Conservation (phyloP, 2,113 vertebrate species). For the Megaleporinus macrocephalus region DNA sequence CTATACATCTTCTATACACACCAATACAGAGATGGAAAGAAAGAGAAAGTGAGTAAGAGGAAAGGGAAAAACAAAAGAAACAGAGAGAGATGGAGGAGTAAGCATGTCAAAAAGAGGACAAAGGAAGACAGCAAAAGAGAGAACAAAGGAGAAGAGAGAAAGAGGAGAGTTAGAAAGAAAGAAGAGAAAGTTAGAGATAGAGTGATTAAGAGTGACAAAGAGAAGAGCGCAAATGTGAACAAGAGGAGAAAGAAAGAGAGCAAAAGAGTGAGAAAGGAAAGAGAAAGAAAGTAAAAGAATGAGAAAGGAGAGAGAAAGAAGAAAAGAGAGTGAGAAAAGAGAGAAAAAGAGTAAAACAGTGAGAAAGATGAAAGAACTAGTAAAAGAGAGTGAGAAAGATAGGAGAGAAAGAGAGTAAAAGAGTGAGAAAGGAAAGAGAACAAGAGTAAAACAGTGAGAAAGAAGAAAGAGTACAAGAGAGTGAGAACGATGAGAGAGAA, state of each 20-base stretch:
- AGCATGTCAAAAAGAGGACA: not conserved
- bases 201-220: too few relatives aligned
- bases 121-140: conserved; percentile 15
- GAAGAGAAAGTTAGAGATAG: too few relatives aligned
- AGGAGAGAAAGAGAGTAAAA: conserved; percentile 17
- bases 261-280: too few relatives aligned
- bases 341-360: conserved; percentile 8
- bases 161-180: not conserved
- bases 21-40: conserved; percentile 14
- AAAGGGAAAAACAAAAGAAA: not conserved
- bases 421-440: not conserved
- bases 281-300: too few relatives aligned
- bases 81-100: too few relatives aligned
- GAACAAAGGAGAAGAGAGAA: conserved; percentile 23
- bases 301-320: too few relatives aligned
- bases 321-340: too few relatives aligned
- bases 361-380: too few relatives aligned
- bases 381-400: not conserved
- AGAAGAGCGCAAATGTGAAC: too few relatives aligned
- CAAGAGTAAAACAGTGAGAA: too few relatives aligned
- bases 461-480: conserved; percentile 17
- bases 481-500: not conserved
- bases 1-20: conserved; percentile 7
- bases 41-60: not conserved
- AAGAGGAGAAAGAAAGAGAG: too few relatives aligned